Conservation (phyloP, 2,888 invertebrate species). For the Temnothorax unifasciatus region DNA sequence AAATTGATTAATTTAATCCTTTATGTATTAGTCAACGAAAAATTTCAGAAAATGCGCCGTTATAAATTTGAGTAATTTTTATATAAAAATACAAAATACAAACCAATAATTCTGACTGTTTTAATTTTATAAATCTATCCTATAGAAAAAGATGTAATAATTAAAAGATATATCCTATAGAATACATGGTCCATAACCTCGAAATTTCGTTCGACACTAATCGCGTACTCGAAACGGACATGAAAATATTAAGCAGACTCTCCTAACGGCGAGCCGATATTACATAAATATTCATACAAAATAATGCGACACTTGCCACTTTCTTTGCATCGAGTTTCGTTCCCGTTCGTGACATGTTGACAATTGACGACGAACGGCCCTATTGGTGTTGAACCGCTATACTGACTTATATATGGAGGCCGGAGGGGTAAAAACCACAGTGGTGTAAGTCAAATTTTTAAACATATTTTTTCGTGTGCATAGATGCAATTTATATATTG, state of each 20-base stretch:
- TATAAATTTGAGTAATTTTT: too few relatives aligned
- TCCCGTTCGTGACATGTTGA: slow-evolving; percentile 90
- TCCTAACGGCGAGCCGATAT: not conserved
- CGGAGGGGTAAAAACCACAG: too few relatives aligned
- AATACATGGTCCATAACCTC: slow-evolving; percentile 33
- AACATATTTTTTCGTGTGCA: too few relatives aligned
- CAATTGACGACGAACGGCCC: not conserved
- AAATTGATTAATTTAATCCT: too few relatives aligned
- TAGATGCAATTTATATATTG: too few relatives aligned
- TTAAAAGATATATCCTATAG: not conserved
- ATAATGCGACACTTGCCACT: slow-evolving; percentile 88
- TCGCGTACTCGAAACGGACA: not conserved
- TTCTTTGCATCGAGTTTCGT: slow-evolving; percentile 92
- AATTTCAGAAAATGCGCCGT: too few relatives aligned
- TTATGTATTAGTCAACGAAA: too few relatives aligned
- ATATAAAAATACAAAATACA: too few relatives aligned
- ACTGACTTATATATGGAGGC: too few relatives aligned
- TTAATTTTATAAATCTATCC: not conserved
- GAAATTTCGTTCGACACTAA: not conserved
- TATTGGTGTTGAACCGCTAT: not conserved
- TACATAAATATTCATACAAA: not conserved
- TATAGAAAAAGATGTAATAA: not conserved
- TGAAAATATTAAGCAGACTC: not conserved
- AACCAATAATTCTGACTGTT: not conserved
- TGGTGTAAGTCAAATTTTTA: too few relatives aligned